Conservation (phyloP, 2,888 invertebrate species). For the Acleris emargana region DNA sequence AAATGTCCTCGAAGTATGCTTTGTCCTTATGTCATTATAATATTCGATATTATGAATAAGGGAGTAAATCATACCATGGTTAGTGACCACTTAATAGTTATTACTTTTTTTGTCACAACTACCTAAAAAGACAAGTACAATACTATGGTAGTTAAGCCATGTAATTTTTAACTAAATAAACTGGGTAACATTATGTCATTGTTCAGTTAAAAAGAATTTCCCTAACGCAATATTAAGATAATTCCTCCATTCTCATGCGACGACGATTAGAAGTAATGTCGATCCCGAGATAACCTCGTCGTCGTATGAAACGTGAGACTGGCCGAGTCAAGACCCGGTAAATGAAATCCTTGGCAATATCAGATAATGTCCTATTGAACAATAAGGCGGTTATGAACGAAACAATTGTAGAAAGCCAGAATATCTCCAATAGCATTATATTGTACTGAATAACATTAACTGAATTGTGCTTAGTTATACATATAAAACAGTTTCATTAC, state of each 20-base stretch:
- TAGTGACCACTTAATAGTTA: no score
- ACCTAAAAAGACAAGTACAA: no score
- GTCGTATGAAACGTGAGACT: constrained; percentile 18
- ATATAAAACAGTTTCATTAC: no score
- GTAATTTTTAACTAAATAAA: not conserved
- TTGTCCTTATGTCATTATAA: no score
- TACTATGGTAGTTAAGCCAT: no score
- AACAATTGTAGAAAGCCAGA: constrained; percentile 5
- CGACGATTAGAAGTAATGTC: constrained; percentile 25
- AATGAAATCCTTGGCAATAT: constrained; percentile 10
- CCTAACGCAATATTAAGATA: constrained; percentile 20
- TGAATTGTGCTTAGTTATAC: no score
- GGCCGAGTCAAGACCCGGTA: not conserved
- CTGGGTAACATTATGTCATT: not conserved
- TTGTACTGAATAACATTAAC: no score
- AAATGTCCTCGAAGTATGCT: no score
- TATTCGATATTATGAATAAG: no score
- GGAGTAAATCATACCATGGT: no score
- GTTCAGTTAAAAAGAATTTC: constrained; percentile 13
- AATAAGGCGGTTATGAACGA: constrained; percentile 14
- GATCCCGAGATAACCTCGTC: constrained; percentile 14
- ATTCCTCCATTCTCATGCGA: constrained; percentile 24
- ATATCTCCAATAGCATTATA: no score
- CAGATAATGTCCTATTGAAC: constrained; percentile 24
- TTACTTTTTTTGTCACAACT: no score